Percentiles rank a stretch among this genome's conserved stretches.
Conservation (phyloP, 2,888 invertebrate species). For the Ectropis crepuscularia region DNA sequence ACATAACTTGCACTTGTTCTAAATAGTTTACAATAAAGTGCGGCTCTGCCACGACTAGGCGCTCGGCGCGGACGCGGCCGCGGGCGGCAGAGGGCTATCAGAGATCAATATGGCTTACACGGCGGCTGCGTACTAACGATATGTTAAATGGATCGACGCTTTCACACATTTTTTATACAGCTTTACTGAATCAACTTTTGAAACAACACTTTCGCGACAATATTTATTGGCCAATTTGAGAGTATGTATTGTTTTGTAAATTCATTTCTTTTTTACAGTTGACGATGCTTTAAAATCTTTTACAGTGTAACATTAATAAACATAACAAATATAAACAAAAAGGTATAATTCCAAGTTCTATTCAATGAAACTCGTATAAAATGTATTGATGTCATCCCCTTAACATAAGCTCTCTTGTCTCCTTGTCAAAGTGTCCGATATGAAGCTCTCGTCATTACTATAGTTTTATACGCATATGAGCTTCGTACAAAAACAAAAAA, state of each 20-base stretch:
- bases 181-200: not conserved
- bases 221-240: too few relatives aligned
- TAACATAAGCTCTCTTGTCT: conserved; percentile 20
- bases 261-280: too few relatives aligned
- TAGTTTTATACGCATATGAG: conserved; percentile 17
- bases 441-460: conserved; percentile 16
- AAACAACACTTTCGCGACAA: too few relatives aligned
- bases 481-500: conserved; percentile 29
- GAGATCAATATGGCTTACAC: conserved; percentile 81
- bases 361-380: too few relatives aligned
- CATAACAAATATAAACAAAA: too few relatives aligned
- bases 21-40: conserved; percentile 68
- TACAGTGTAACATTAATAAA: too few relatives aligned
- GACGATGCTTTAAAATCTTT: too few relatives aligned
- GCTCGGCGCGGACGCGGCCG: conserved; percentile 45
- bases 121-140: conserved; percentile 65
- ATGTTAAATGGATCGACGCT: not conserved
- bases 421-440: conserved; percentile 64
- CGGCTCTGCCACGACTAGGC: conserved; percentile 53
- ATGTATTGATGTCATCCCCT: too few relatives aligned
- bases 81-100: conserved; percentile 57
- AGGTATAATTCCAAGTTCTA: too few relatives aligned
- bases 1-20: conserved; percentile 67
- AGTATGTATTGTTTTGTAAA: too few relatives aligned
- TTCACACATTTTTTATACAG: not conserved